Conservation (phyloP, 2,888 invertebrate genomes). For the Cryptosula pallasiana region DNA sequence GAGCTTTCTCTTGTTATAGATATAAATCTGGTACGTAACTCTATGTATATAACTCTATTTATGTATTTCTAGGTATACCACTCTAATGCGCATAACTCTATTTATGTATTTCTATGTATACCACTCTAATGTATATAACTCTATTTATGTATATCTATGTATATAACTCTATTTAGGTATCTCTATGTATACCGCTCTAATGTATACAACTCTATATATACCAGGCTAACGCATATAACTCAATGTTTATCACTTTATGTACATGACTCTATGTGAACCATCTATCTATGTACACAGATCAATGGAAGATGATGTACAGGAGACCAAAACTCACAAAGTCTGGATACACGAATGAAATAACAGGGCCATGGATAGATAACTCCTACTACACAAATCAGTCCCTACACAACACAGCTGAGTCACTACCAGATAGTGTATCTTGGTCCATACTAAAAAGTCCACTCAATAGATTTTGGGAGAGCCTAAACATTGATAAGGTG, state of each 20-base stretch:
- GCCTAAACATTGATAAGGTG: not conserved
- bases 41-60: too few species aligned
- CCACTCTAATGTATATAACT: too few species aligned
- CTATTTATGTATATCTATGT: too few species aligned
- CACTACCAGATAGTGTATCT: not conserved
- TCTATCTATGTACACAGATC: not conserved
- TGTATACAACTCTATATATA: too few species aligned
- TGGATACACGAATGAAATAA: conserved; percentile 15
- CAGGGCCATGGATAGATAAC: conserved; percentile 14
- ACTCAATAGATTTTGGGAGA: not conserved
- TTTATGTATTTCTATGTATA: too few species aligned
- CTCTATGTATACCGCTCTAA: too few species aligned
- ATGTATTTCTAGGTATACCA: too few species aligned
- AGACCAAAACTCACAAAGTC: not conserved
- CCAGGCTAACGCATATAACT: too few species aligned
- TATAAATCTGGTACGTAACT: not conserved
- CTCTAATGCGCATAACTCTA: too few species aligned
- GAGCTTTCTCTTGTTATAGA: not conserved
- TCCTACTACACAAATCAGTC: not conserved
- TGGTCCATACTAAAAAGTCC: not conserved
- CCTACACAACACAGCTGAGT: not conserved
- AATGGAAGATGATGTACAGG: conserved; percentile 15
- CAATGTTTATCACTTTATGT: too few species aligned
- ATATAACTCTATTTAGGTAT: too few species aligned
- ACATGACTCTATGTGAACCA: too few species aligned